Percentiles rank a stretch among this genome's conserved stretches.
Conservation (phyloP, 2,797 vertebrate species). For the Peromyscus nudipes region DNA sequence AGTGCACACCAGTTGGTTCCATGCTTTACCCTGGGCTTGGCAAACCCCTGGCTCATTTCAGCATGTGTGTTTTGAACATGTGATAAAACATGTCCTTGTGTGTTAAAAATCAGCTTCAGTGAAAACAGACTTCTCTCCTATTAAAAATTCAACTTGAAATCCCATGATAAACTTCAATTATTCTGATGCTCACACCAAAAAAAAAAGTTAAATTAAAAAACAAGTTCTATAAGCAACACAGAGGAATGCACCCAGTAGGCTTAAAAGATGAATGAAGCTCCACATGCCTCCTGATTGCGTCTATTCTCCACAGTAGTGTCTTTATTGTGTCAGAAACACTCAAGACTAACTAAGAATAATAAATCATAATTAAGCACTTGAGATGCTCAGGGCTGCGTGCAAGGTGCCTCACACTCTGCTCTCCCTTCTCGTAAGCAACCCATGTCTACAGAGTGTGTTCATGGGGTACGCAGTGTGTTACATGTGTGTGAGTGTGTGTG, state of each 20-base stretch:
- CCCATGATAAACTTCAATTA: neutral
- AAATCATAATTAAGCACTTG: neutral
- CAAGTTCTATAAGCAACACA: neutral
- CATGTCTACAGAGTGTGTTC: neutral
- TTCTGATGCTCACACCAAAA: neutral
- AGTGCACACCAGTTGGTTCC: neutral
- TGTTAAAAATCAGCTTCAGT: neutral
- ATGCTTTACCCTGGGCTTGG: fast-evolving
- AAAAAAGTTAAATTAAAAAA: neutral
- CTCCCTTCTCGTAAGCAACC: neutral
- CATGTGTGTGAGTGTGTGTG: neutral
- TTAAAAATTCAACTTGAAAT: neutral
- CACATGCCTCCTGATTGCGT: neutral
- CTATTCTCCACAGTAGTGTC: neutral
- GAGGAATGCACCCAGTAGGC: neutral
- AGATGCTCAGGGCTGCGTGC: neutral
- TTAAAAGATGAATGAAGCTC: neutral
- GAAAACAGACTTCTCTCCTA: neutral
- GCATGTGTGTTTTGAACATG: neutral
- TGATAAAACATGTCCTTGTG: neutral
- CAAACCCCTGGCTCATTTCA: neutral
- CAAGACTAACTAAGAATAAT: neutral
- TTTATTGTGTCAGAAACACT: neutral
- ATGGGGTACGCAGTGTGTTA: neutral
- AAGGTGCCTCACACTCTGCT: neutral